Base-by-base conservation (phyloP, 1,140 invertebrate genomes). In the Ylistrum balloti region DNA sequence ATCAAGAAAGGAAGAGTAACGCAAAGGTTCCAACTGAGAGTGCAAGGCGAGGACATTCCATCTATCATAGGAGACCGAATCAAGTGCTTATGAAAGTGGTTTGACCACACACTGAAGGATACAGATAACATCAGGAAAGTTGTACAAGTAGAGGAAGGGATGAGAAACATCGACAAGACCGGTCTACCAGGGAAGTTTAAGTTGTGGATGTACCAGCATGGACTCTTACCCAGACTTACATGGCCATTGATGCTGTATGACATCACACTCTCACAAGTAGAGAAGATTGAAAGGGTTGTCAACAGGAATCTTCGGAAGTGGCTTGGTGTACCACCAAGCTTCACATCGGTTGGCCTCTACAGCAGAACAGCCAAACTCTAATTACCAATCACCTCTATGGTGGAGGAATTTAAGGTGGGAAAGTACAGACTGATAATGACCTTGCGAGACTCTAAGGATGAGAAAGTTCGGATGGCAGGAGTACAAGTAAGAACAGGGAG, bases 81-180 rank as follows among this genome's bases (percentile, higher is more conserved):
- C 3, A 91, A 89, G 32, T 89, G 88, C 33, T 45, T 88, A 32
- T 86, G 91, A 33, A 91, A 89, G 56, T 89, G 87, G 89, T 90
- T 90, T 90, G 88, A 90, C 56, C 28, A 33, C 17, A 35, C 35
- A n/a, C 45, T 91, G 13, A 74, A 85, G 0, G 89, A 88, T 45
- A 34, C 35, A 38, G 13, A 74, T 33, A 38, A 32, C 33, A 90
- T 88, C 33, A 74, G 17, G 0, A 17, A 15, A 0, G 20, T 13
- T 9, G 17, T 1, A 9, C 41, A 45, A 45, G 9, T 45, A 0
- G 10, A 45, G 17, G 41, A 45, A 45, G 41, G 17, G 1, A 9
- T 45, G 9, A 45, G 20, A 17, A 9, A 45, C 10, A 45, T 13
- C 1, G 9, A 45, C 17, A 45, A 45, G 17, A 45, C 41, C 1